Base-by-base conservation (phyloP, 1,140 invertebrate genomes). In the Drosophila kepulauana region DNA sequence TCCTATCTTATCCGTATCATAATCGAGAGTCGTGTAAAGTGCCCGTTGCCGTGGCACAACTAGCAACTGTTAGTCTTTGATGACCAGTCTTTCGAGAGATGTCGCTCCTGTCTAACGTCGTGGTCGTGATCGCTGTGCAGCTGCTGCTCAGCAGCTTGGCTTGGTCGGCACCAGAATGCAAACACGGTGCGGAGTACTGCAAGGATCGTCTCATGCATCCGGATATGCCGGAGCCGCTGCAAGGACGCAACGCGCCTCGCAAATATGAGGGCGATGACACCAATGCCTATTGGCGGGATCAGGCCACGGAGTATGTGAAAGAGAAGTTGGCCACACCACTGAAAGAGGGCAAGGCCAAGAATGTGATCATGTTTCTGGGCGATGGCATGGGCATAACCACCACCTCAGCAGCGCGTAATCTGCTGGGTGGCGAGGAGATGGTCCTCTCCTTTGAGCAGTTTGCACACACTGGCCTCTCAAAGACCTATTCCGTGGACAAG, bases 381-480 rank as follows among this genome's bases (percentile, higher is more conserved):
- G 96, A 97, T 88, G 96, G 96, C 1, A 97, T 97, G 96, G 96
- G 96, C 1, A 93, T 97, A n/a, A 93, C 96, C 0, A 97, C 96
- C 1, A 91, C 96, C 0, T 95, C 96, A 49, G 95, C 96, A 0
- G 94, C 95, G 0, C 93, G 97, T 41, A 95, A 96, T 1, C 94
- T 94, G 45, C 10, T 88, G 13, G 86, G 87, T 1, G 96, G 95
- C 5, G 96, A 97, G 93, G 96, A 97, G 75, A 92, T 93, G 30
- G 78, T 94, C 8, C 93, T 97, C 38, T 94, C 94, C 35, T 97
- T 97, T 78, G 97, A 97, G 79, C 94, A 95, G 61, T 97, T 97
- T 78, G 96, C 96, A 1, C 93, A 95, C 64, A 93, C 94, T 4
- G 96, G 95, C n/a, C 87, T 97, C 8, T 94, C 95, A 0, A 97